Evolutionary conservation across 1,140 invertebrate species (phyloP), one percentile per base, ranked within the genome.

Genomic region (Oncopodura yosiiana): DNA sequence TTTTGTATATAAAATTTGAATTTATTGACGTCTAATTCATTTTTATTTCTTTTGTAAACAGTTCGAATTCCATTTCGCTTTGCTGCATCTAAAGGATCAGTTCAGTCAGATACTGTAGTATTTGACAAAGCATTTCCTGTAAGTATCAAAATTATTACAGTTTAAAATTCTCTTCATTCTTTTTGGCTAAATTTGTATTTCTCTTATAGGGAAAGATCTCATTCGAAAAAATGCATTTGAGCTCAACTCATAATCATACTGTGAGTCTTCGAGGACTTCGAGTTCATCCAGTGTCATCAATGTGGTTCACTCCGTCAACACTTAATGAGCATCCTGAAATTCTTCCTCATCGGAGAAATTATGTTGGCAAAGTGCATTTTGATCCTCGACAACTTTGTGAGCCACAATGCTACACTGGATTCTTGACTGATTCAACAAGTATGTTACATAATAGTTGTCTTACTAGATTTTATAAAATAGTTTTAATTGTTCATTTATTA

Each of bases 51-150:
- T n/a, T n/a, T n/a, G n/a, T n/a, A n/a, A n/a, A n/a, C n/a, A n/a
- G n/a, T 64, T 39, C 58, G 56, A 21, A 43, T 61, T 27, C 62
- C 56, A 56, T 64, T 60, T 57, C 38, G 43, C 23, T 61, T 61
- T 49, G 41, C 56, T n/a, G 58, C 59, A 23, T 64, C 58, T 14
- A 64, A 59, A 34, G 62, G 62, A 19, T 58, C 55, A 9, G 42
- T 64, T 30, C 52, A 53, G 21, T 74, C 81, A 27, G 77, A 81
- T 60, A 75, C 78, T 59, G 67, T 90, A 14, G 71, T 80, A 39
- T 87, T 90, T 69, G 78, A 82, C 53, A 79, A 87, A 69, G 84
- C 83, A 61, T 90, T 88, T 77, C 87, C 87, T 30, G 84, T 86
- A 75, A 78, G 78, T 78, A 49, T 32, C 44, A 23, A 44, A 36